Percentiles rank a stretch among this genome's conserved stretches.
Conservation (phyloP, 2,888 invertebrate genomes). For the Priocnemis perturbator region DNA sequence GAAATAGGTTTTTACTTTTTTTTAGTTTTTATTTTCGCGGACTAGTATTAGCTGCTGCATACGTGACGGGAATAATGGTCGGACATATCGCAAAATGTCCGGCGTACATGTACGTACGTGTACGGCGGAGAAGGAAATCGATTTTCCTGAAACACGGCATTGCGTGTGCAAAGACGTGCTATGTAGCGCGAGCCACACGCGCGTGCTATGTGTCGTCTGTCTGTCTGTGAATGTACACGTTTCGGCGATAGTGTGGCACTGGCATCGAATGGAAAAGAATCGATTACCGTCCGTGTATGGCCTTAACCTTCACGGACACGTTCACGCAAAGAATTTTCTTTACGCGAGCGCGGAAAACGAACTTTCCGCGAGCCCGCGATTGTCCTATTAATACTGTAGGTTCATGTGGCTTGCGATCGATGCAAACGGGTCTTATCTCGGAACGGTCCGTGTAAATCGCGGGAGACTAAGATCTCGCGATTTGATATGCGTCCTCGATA, state of each 20-base stretch:
- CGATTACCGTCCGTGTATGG: slow-evolving; percentile 29
- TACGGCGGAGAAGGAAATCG: slow-evolving; percentile 38
- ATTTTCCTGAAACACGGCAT: slow-evolving; percentile 47
- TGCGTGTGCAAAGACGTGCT: slow-evolving; percentile 24
- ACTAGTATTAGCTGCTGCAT: not conserved
- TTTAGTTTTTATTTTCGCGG: too few relatives aligned
- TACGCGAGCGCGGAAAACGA: slow-evolving; percentile 8
- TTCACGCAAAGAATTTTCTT: slow-evolving; percentile 33
- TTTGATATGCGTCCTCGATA: too few relatives aligned
- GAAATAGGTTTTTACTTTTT: too few relatives aligned
- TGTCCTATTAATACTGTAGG: too few relatives aligned
- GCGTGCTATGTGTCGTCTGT: not conserved
- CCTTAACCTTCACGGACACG: slow-evolving; percentile 48
- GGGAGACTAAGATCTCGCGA: too few relatives aligned
- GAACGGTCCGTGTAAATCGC: too few relatives aligned
- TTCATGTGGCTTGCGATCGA: too few relatives aligned
- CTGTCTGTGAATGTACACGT: too few relatives aligned
- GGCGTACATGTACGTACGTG: slow-evolving; percentile 24
- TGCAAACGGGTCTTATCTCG: too few relatives aligned
- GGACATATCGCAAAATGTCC: slow-evolving; percentile 9
- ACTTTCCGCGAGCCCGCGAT: too few relatives aligned
- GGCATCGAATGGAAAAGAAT: slow-evolving; percentile 43
- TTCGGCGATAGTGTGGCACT: too few relatives aligned
- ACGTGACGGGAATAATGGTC: not conserved
- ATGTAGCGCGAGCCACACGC: not conserved